Conservation (phyloP, 2,888 invertebrate genomes). For the Clistopyga incitator region DNA sequence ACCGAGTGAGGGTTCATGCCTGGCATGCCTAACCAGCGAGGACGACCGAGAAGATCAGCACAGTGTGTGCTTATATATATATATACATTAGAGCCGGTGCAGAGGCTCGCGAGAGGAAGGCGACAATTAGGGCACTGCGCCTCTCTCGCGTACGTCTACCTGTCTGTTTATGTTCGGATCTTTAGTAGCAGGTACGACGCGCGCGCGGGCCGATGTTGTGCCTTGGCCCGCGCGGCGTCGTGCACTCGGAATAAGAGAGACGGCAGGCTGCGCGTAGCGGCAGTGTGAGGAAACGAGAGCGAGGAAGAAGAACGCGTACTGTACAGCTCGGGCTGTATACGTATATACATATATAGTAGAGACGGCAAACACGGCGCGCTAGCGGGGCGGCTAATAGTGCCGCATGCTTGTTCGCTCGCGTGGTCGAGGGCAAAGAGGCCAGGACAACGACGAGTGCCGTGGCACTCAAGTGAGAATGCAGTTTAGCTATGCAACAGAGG, state of each 20-base stretch:
- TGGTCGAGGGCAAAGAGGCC: constrained; percentile 61
- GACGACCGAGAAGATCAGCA: constrained; percentile 49
- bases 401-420: constrained; percentile 64
- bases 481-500: constrained; percentile 33
- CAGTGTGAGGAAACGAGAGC: constrained; percentile 70
- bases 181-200: constrained; percentile 64
- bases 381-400: constrained; percentile 53
- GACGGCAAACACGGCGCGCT: neutral
- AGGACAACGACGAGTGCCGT: constrained; percentile 62
- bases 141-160: constrained; percentile 70
- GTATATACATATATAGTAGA: neutral
- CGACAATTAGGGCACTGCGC: constrained; percentile 82
- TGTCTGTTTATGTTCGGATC: constrained; percentile 67
- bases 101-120: constrained; percentile 76
- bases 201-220: constrained; percentile 30
- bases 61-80: constrained; percentile 16
- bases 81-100: constrained; percentile 33
- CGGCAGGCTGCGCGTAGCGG: constrained; percentile 66
- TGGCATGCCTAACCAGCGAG: constrained; percentile 57
- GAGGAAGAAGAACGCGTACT: constrained; percentile 70
- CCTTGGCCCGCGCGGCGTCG: constrained; percentile 18
- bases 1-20: constrained; percentile 51
- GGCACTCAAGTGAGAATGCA: constrained; percentile 52
- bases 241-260: constrained; percentile 58
- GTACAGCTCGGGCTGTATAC: neutral